A percentile compares a stretch with the other conserved stretches of the same genome.
phyloP scores from a whole-genome alignment of 2,113 vertebrate species.

The Siphamia tubifer region DNA sequence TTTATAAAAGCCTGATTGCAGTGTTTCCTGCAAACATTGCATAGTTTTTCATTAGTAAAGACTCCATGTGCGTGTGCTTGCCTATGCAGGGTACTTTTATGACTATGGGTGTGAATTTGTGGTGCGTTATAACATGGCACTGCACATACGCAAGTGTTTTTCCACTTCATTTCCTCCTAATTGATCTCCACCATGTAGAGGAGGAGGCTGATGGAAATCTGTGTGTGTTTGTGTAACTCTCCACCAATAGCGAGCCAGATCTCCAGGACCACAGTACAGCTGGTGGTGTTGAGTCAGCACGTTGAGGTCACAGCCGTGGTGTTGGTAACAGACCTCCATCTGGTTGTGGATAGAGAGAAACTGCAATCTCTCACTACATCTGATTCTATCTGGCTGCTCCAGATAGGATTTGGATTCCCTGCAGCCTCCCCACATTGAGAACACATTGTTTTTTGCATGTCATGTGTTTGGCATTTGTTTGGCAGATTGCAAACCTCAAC shows the following conservation, averaged over 20 bases:
- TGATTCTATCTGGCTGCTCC: conserved; percentile 14
- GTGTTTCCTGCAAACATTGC: neutral
- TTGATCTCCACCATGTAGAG: conserved; percentile 42
- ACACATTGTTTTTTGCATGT: conserved; percentile 12
- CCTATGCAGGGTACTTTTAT: neutral
- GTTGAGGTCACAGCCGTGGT: conserved; percentile 50
- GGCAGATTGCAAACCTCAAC: neutral
- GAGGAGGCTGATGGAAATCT: conserved; percentile 51
- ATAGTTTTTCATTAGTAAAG: neutral
- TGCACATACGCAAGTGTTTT: conserved; percentile 34
- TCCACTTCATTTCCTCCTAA: conserved; percentile 65
- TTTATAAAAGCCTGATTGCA: neutral
- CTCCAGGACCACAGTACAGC: conserved; percentile 29
- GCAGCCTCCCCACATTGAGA: conserved; percentile 12
- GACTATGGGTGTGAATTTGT: neutral
- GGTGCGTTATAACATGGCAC: conserved; percentile 11
- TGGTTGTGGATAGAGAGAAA: conserved; percentile 12
- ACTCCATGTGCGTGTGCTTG: neutral
- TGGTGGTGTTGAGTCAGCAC: conserved; percentile 50
- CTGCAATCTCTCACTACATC: conserved; percentile 36
- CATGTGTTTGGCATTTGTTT: conserved; percentile 16
- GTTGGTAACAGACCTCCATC: conserved; percentile 57
- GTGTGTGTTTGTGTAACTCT: conserved; percentile 26
- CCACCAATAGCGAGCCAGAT: conserved; percentile 29
- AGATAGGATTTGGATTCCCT: conserved; percentile 11